phyloP scores from a whole-genome alignment of 2,888 invertebrate species.

The Acronicta aceris region DNA sequence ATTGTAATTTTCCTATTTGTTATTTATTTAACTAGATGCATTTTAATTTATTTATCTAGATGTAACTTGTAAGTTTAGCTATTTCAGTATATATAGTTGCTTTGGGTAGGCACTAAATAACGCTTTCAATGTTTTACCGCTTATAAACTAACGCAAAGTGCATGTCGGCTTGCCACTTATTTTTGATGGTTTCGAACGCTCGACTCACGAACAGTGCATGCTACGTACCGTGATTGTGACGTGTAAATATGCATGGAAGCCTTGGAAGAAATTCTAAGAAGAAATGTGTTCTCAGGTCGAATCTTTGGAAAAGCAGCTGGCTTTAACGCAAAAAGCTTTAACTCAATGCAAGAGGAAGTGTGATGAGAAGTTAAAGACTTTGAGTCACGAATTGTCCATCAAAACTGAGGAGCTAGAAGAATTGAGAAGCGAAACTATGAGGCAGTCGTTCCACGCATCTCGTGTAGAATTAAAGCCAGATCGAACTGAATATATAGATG shows the following conservation, averaged over 20 bases:
- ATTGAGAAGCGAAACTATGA: conserved; percentile 81
- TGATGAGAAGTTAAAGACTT: conserved; percentile 88
- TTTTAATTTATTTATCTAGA: conserved; percentile 13
- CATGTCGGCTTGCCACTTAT: conserved; percentile 66
- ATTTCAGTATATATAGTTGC: conserved; percentile 50
- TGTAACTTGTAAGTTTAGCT: background rate
- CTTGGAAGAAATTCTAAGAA: conserved; percentile 76
- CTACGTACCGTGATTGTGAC: conserved; percentile 61
- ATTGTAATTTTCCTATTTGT: conserved; percentile 6
- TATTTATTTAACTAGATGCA: no score
- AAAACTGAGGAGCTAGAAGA: conserved; percentile 87
- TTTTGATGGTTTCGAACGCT: conserved; percentile 55
- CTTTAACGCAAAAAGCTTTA: conserved; percentile 87
- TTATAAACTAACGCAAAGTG: conserved; percentile 61
- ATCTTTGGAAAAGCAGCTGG: conserved; percentile 89
- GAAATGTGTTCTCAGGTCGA: conserved; percentile 88
- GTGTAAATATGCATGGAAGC: conserved; percentile 81
- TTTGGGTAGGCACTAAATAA: conserved; percentile 61
- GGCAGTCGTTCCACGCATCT: conserved; percentile 82
- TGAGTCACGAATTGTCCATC: conserved; percentile 89
- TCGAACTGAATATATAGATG: conserved; percentile 83
- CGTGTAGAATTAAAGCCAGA: conserved; percentile 83
- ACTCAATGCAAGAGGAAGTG: conserved; percentile 87
- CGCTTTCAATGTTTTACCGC: conserved; percentile 66
- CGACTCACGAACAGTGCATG: conserved; percentile 77